Conservation (phyloP, 1,140 invertebrate genomes). For the Apocrypta bakeri region DNA sequence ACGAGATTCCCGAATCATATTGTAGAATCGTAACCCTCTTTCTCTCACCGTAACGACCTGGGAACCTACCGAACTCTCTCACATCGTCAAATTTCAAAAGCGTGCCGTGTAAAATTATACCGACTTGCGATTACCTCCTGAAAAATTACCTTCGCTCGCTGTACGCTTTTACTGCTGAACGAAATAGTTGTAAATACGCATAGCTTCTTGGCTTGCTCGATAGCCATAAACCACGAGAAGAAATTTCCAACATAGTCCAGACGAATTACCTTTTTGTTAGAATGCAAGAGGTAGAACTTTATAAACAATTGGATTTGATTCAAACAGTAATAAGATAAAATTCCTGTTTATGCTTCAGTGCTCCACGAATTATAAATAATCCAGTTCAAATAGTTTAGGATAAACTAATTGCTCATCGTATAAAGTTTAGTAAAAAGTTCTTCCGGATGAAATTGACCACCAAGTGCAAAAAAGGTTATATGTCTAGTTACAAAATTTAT, state of each 20-base stretch:
- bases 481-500: too few relatives aligned
- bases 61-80: not conserved
- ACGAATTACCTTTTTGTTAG: not conserved
- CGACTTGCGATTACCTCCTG: not conserved
- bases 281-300: not conserved
- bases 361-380: too few relatives aligned
- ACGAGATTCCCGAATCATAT: conserved; percentile 5
- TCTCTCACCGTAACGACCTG: not conserved
- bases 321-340: too few relatives aligned
- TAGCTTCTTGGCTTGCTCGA: not conserved
- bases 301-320: too few relatives aligned
- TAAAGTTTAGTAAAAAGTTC: too few relatives aligned
- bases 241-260: not conserved
- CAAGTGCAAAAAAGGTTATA: too few relatives aligned
- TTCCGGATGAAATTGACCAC: too few relatives aligned
- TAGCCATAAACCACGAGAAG: not conserved
- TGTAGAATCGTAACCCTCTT: not conserved
- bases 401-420: too few relatives aligned
- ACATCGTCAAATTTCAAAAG: conserved; percentile 27
- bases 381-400: too few relatives aligned
- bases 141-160: conserved; percentile 4
- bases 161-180: not conserved
- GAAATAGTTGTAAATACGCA: not conserved
- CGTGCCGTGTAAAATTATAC: not conserved
- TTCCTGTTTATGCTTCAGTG: too few relatives aligned